A percentile compares a stretch with the other conserved stretches of the same genome.
phyloP scores from a whole-genome alignment of 2,888 invertebrate genomes.

The Pterostichus madidus region DNA sequence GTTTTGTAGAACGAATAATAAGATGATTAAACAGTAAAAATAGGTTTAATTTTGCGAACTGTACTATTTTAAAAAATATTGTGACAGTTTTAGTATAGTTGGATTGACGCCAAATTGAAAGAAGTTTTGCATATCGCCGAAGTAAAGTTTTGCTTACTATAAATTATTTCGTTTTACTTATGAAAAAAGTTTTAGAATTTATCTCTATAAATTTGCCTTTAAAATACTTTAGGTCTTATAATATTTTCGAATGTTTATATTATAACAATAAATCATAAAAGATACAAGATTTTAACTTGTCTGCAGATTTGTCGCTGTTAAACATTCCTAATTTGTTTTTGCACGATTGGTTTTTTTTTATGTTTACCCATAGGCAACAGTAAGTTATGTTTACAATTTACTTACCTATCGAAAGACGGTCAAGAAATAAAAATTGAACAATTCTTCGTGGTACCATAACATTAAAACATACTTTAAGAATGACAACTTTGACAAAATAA shows the following conservation, averaged over 20 bases:
- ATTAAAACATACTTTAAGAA: no score
- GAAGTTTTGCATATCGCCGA: constrained; percentile 41
- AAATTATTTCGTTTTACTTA: constrained; percentile 35
- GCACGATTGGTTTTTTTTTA: no score
- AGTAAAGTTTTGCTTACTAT: constrained; percentile 37
- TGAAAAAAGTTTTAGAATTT: constrained; percentile 35
- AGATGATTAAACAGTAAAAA: neutral
- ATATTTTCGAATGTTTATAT: constrained; percentile 24
- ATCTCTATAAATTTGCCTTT: constrained; percentile 29
- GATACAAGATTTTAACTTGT: no score
- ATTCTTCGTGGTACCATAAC: no score
- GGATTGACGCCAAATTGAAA: constrained; percentile 27
- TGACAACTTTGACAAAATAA: no score
- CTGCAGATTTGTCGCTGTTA: no score
- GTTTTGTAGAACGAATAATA: neutral
- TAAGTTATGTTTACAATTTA: no score
- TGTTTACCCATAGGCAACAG: no score
- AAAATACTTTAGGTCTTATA: neutral
- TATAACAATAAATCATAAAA: constrained; percentile 22
- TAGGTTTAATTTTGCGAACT: constrained; percentile 21
- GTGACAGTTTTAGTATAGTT: constrained; percentile 48
- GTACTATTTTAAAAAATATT: constrained; percentile 50
- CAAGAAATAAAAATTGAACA: no score
- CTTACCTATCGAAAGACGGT: no score
- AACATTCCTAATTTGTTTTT: no score